Conservation (phyloP, 2,113 vertebrate species). For the Rhombomys opimus region DNA sequence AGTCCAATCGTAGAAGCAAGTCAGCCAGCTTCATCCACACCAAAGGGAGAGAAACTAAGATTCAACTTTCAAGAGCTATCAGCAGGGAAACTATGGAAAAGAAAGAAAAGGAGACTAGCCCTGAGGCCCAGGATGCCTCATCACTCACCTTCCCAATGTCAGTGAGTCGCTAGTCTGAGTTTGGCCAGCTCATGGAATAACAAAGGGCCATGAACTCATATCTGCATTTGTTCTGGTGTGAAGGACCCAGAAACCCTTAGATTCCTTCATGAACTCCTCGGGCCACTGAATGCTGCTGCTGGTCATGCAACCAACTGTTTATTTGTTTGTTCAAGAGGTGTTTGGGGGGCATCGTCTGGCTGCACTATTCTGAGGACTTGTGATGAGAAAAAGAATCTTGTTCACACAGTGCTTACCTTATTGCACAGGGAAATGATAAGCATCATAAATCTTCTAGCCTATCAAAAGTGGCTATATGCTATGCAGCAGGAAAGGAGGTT, state of each 20-base stretch:
- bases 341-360: background rate
- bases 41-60: background rate
- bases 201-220: no score
- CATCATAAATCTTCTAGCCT: background rate
- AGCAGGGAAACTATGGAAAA: background rate
- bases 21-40: background rate
- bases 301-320: fast-evolving
- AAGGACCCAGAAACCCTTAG: background rate
- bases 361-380: background rate
- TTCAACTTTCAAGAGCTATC: background rate
- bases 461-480: background rate
- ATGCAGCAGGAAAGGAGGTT: background rate
- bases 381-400: background rate
- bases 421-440: background rate
- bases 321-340: background rate
- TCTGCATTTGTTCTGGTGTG: background rate
- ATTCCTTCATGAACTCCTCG: background rate
- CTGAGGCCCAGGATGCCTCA: background rate
- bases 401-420: background rate
- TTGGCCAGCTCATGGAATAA: background rate
- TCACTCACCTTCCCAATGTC: background rate
- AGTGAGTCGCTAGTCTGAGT: background rate
- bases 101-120: no score
- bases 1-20: background rate
- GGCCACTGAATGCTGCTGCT: background rate